Evolutionary conservation across 2,113 vertebrate species (phyloP), one percentile per base, ranked within the genome.

Genomic region (Oncorhynchus masou): DNA sequence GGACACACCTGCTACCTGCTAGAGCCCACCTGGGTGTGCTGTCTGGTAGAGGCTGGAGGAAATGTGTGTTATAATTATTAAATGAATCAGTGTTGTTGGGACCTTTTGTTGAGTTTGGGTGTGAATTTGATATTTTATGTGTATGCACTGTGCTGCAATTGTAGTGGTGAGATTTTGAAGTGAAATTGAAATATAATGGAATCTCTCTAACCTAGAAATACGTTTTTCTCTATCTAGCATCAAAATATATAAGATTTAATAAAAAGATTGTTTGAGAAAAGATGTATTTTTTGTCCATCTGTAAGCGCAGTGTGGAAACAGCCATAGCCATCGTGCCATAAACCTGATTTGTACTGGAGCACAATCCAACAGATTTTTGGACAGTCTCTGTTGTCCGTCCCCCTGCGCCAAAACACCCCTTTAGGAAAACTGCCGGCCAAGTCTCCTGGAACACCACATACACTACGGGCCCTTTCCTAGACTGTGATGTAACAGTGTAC

Each of bases 291-390:
- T 39, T 39, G 34, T 39, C 34, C 2, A 2, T 22, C 12, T 48
- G 64, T 70, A 39, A 39, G 7, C 34, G 9, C 34, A 7, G 65
- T 39, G 34, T 68, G 24, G 59, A 68, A 54, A 75, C 66, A 78
- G 74, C 73, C 69, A 87, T 70, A 82, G 76, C 81, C 74, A 81
- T 78, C 68, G 70, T 79, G 84, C 83, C 85, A 86, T 80, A 77
- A 86, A 79, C 73, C 78, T 82, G 77, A 87, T 86, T 80, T 78
- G 79, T 77, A 70, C 68, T 24, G 80, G 83, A 84, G 48, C 74
- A 34, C 25, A 69, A 74, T 86, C 83, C 77, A 88, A 81, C 90
- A 89, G 84, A 87, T 89, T 91, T 90, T 87, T 90, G 87, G 88
- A 90, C 79, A 70, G 54, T 64, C 71, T 74, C 29, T 1, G 73